Conservation (phyloP, 2,113 vertebrate genomes). For the Mormyrus lacerda region DNA sequence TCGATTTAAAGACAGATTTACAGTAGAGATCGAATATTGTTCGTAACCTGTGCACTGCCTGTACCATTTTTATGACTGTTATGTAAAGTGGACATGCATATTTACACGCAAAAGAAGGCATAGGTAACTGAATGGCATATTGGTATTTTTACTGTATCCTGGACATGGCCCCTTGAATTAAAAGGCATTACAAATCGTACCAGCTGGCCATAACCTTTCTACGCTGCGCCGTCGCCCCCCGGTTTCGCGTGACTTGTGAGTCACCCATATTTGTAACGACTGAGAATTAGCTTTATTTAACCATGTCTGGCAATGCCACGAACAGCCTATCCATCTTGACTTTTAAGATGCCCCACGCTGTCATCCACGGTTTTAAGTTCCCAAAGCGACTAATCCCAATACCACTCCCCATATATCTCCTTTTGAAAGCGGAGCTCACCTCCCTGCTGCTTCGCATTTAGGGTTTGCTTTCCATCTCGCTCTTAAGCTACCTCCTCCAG, state of each 20-base stretch:
- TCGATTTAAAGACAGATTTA: neutral
- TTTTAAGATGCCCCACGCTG: slow-evolving; percentile 58
- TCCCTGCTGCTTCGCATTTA: slow-evolving; percentile 60
- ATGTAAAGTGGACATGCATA: neutral
- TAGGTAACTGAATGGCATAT: neutral
- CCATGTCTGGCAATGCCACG: slow-evolving; percentile 39
- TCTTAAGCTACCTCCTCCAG: slow-evolving; percentile 37
- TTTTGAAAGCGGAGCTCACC: slow-evolving; percentile 47
- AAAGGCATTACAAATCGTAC: neutral
- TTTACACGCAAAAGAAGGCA: neutral
- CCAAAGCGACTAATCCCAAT: slow-evolving; percentile 53
- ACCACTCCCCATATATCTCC: slow-evolving; percentile 47
- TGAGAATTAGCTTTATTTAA: slow-evolving; percentile 28
- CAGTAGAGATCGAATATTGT: neutral
- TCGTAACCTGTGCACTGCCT: neutral
- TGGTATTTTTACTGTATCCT: neutral
- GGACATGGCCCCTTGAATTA: neutral
- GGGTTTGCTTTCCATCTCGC: slow-evolving; percentile 50
- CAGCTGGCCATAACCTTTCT: neutral
- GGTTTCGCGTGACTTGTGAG: neutral
- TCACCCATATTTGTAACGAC: neutral
- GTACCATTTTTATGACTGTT: neutral
- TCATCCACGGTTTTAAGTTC: slow-evolving; percentile 65
- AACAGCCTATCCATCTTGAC: slow-evolving; percentile 56
- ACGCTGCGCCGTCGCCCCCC: neutral